phyloP scores from a whole-genome alignment of 2,113 vertebrate genomes.

The Tringa solitaria region DNA sequence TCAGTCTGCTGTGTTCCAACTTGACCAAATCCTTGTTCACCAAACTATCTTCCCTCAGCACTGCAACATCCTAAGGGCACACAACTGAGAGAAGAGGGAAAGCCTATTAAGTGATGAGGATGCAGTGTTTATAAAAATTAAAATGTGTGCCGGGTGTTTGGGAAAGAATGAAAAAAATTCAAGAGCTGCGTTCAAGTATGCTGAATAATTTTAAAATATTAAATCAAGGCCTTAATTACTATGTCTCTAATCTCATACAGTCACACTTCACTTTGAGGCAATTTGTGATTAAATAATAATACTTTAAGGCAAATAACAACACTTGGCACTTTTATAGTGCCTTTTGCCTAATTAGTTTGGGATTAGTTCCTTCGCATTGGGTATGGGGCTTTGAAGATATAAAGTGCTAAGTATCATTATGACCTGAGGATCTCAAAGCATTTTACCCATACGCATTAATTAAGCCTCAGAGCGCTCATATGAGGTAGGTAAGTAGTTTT shows the following conservation, averaged over 20 bases:
- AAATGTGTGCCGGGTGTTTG: conserved; percentile 49
- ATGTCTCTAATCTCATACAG: conserved; percentile 56
- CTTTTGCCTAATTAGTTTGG: conserved; percentile 73
- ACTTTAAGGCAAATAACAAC: conserved; percentile 67
- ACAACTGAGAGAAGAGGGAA: conserved; percentile 37
- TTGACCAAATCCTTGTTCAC: conserved; percentile 42
- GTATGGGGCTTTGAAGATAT: conserved; percentile 72
- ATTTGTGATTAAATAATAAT: conserved; percentile 70
- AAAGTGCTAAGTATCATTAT: conserved; percentile 64
- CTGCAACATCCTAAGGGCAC: conserved; percentile 40
- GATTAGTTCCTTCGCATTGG: conserved; percentile 60
- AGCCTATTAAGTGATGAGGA: conserved; percentile 55
- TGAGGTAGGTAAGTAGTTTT: conserved; percentile 42
- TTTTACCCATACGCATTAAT: conserved; percentile 48
- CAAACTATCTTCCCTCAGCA: conserved; percentile 56
- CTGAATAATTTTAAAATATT: conserved; percentile 70
- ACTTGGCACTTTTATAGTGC: conserved; percentile 66
- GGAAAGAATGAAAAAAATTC: conserved; percentile 58
- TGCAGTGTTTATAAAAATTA: conserved; percentile 59
- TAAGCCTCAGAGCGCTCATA: conserved; percentile 31
- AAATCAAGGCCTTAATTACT: conserved; percentile 66
- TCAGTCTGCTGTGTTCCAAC: neutral
- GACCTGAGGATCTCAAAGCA: conserved; percentile 63
- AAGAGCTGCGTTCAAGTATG: conserved; percentile 58
- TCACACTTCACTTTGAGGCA: conserved; percentile 66